These are phyloP conservation scores for Bombus vancouverensis DNA, from an alignment of 1,140 invertebrate genomes.

Conservation along the genomic window DNA sequence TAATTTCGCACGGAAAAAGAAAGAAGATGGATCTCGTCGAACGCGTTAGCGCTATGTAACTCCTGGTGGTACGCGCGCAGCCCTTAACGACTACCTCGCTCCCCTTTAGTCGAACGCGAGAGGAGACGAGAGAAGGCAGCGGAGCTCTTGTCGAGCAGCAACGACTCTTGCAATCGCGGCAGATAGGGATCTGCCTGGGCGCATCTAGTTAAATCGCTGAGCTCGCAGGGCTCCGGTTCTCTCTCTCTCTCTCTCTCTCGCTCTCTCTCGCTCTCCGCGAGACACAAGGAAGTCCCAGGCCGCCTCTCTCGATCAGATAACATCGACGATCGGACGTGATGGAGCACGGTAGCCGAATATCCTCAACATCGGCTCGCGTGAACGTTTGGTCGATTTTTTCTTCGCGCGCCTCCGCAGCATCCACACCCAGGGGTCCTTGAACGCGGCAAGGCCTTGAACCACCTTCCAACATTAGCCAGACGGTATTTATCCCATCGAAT, in stretches of 20 bases:
- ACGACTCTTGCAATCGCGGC: conserved; percentile 38
- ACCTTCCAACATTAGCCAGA: background rate
- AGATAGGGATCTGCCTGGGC: conserved; percentile 59
- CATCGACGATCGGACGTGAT: conserved; percentile 57
- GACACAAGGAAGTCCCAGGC: conserved; percentile 43
- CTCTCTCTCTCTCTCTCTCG: conserved; percentile 9
- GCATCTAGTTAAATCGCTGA: conserved; percentile 63
- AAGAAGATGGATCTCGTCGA: conserved; percentile 3
- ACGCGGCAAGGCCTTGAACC: conserved; percentile 26
- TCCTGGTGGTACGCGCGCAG: background rate
- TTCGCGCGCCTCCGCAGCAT: background rate
- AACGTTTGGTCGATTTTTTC: conserved; percentile 5
- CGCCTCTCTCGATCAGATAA: conserved; percentile 52
- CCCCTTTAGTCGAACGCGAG: conserved; percentile 2
- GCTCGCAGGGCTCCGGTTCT: background rate
- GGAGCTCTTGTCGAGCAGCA: conserved; percentile 20
- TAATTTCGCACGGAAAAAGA: conserved; percentile 48
- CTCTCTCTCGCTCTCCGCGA: background rate
- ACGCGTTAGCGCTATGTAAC: conserved; percentile 31
- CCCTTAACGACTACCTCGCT: conserved; percentile 14
- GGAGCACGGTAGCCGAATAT: conserved; percentile 65
- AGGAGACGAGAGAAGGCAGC: background rate
- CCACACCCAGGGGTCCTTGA: conserved; percentile 35
- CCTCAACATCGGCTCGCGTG: conserved; percentile 22
- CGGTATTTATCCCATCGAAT: background rate